phyloP scores from a whole-genome alignment of 2,888 invertebrate species.

The Rhagonycha fulva region DNA sequence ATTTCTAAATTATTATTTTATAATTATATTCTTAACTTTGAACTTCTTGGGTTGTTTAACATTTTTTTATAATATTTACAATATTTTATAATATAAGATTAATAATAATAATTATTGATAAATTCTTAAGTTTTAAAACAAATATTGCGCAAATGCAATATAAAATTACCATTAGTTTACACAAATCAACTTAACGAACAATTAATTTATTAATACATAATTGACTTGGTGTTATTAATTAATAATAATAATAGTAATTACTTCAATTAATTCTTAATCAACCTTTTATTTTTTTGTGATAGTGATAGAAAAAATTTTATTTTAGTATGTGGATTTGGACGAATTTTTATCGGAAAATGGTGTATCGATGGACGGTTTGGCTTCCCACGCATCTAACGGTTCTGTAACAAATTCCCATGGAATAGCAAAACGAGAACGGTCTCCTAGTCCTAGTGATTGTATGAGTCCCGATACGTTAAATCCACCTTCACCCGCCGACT shows the following conservation, averaged over 20 bases:
- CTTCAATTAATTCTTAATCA: neutral
- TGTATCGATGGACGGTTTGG: constrained; percentile 80
- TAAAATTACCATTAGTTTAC: neutral
- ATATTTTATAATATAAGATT: neutral
- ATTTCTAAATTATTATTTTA: neutral
- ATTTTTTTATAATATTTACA: neutral
- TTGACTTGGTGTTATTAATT: neutral
- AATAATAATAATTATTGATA: neutral
- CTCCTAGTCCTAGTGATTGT: constrained; percentile 86
- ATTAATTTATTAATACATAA: neutral
- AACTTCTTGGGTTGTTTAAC: neutral
- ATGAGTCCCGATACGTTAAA: constrained; percentile 88
- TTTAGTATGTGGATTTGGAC: constrained; percentile 94
- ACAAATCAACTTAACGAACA: neutral
- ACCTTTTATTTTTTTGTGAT: neutral
- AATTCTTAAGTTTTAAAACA: neutral
- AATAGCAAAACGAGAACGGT: constrained; percentile 84
- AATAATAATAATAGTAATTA: neutral
- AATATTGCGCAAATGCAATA: neutral
- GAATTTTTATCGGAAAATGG: constrained; percentile 96
- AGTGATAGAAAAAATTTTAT: constrained; percentile 36
- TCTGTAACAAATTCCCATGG: constrained; percentile 66
- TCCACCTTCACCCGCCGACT: constrained; percentile 88
- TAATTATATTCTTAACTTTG: neutral
- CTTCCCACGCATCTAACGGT: constrained; percentile 61